These are phyloP conservation scores for Isoperla grammatica DNA, from an alignment of 2,888 invertebrate genomes.

Conservation along the genomic window DNA sequence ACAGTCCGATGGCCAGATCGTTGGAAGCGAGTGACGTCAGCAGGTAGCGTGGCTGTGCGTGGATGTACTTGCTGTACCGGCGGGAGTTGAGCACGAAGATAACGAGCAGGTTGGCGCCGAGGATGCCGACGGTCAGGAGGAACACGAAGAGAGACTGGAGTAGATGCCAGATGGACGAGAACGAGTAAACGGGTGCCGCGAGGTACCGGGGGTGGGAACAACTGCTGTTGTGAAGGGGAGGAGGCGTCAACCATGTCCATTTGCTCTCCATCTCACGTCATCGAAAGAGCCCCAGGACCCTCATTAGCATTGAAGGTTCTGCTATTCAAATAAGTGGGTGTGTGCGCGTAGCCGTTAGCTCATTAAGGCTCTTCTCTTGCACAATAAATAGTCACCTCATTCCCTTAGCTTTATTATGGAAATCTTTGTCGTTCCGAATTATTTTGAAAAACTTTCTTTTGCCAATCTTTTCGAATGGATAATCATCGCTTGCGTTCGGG, in stretches of 20 bases:
- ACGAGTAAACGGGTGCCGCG: slow-evolving; percentile 45
- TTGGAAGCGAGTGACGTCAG: slow-evolving; percentile 82
- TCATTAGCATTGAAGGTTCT: no score
- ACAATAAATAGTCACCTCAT: no score
- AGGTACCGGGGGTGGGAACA: slow-evolving; percentile 66
- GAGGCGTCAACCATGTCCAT: slow-evolving; percentile 60
- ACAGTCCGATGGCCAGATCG: slow-evolving; percentile 79
- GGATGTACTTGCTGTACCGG: slow-evolving; percentile 77
- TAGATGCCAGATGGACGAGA: slow-evolving; percentile 60
- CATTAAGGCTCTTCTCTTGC: no score
- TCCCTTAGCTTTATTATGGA: not conserved
- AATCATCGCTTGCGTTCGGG: no score
- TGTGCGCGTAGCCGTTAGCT: no score
- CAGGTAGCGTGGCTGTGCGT: slow-evolving; percentile 83
- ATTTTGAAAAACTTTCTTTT: no score
- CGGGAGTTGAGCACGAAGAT: slow-evolving; percentile 80
- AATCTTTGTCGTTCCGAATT: not conserved
- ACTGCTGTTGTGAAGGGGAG: slow-evolving; percentile 75
- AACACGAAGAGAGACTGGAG: slow-evolving; percentile 72
- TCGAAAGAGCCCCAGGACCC: not conserved
- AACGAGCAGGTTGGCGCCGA: slow-evolving; percentile 71
- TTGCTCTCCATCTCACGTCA: slow-evolving; percentile 23
- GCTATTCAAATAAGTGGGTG: no score
- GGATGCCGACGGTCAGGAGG: slow-evolving; percentile 68
- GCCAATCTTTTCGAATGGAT: no score